Evolutionary conservation across 2,797 vertebrate species (phyloP).

Genomic region (Orestias chungarensis): DNA sequence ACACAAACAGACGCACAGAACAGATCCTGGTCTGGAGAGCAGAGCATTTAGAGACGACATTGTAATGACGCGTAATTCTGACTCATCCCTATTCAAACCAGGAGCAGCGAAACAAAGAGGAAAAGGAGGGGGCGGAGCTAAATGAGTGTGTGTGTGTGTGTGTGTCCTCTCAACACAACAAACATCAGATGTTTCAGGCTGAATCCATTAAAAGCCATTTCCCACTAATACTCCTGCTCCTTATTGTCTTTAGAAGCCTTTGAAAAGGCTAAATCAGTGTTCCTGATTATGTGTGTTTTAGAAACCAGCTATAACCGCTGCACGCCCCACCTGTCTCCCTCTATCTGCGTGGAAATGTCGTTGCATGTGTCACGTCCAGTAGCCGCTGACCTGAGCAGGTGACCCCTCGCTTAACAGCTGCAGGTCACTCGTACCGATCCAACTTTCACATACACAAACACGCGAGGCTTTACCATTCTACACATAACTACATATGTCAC

Average conservation of each 20-base stretch:
- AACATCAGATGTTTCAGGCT: conserved; percentile 33
- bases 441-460: conserved; percentile 18
- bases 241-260: conserved; percentile 12
- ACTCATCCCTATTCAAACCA: conserved; percentile 64
- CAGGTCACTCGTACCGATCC: conserved; percentile 37
- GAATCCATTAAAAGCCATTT: conserved; percentile 35
- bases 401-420: conserved; percentile 34
- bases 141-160: conserved; percentile 4
- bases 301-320: conserved; percentile 1
- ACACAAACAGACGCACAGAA: conserved; percentile 39
- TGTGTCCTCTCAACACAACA: conserved; percentile 29
- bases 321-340: conserved; percentile 12
- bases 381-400: conserved; percentile 41
- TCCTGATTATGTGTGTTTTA: conserved; percentile 18
- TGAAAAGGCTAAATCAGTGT: conserved; percentile 25
- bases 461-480: conserved; percentile 25
- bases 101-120: conserved; percentile 60
- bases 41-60: conserved; percentile 45
- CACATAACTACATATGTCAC: conserved; percentile 30
- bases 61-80: conserved; percentile 68
- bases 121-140: conserved; percentile 34
- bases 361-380: conserved; percentile 16
- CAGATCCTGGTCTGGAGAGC: conserved; percentile 43
- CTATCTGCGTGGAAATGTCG: conserved; percentile 17
- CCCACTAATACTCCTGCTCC: conserved; percentile 17